These are phyloP conservation scores for Orchesellides sinensis DNA, from an alignment of 2,888 invertebrate genomes.

Conservation along the genomic window DNA sequence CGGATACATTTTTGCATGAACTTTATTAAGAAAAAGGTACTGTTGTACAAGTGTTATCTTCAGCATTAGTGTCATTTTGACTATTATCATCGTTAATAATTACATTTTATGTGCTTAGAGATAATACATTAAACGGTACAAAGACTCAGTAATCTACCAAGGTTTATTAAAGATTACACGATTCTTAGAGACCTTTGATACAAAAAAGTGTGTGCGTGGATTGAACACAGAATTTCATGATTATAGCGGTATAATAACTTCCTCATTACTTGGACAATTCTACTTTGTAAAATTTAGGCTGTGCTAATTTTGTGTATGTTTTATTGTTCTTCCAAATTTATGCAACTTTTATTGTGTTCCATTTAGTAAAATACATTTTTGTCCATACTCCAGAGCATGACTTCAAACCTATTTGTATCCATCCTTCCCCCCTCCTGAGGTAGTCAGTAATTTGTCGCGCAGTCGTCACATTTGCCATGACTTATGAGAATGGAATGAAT, in stretches of 20 bases:
- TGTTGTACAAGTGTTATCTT: background rate
- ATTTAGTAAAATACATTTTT: too few species aligned
- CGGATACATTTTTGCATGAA: background rate
- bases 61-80: constrained; percentile 48
- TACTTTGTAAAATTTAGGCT: background rate
- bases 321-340: background rate
- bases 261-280: background rate
- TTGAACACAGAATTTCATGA: background rate
- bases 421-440: background rate
- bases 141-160: background rate
- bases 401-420: too few species aligned
- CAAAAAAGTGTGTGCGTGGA: background rate
- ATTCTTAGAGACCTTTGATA: background rate
- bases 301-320: background rate
- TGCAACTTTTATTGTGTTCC: too few species aligned
- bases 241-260: background rate
- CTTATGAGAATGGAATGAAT: constrained; percentile 4
- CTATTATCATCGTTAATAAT: constrained; percentile 43
- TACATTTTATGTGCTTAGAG: constrained; percentile 3
- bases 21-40: background rate
- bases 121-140: constrained; percentile 44
- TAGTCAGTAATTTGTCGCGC: background rate
- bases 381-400: too few species aligned
- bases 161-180: background rate
- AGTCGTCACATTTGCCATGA: background rate